phyloP scores from a whole-genome alignment of 2,113 vertebrate species.

The Lycocorax pyrrhopterus region DNA sequence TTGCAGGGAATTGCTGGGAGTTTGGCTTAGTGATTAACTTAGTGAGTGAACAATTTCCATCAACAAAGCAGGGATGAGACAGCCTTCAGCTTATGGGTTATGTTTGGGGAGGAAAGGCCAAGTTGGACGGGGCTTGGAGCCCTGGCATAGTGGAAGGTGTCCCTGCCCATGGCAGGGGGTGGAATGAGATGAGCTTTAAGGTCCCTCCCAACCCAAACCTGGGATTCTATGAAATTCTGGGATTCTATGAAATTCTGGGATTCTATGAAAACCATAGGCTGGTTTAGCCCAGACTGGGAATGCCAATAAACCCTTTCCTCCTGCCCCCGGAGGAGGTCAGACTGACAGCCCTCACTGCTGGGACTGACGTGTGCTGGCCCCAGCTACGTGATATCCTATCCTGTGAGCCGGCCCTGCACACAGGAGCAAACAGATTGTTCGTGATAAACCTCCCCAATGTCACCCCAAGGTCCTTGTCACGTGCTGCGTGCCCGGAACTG shows the following conservation, averaged over 20 bases:
- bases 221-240: background rate
- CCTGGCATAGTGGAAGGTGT: background rate
- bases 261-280: fast-evolving
- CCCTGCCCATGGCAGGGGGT: background rate
- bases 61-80: background rate
- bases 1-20: background rate
- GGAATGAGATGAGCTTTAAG: background rate
- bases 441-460: background rate
- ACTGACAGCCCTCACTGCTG: background rate
- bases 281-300: background rate
- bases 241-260: background rate
- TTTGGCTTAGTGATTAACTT: background rate
- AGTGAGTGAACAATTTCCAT: background rate
- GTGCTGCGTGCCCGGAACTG: fast-evolving
- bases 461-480: slow-evolving; percentile 3
- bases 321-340: fast-evolving
- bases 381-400: fast-evolving
- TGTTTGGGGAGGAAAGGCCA: background rate
- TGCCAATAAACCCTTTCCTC: background rate
- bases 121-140: background rate
- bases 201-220: background rate
- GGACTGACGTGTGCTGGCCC: background rate
- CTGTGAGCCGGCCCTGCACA: background rate
- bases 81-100: fast-evolving
- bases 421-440: background rate